These are phyloP conservation scores for Nemotelus pantherinus DNA, from an alignment of 2,888 invertebrate genomes.

Conservation along the genomic window DNA sequence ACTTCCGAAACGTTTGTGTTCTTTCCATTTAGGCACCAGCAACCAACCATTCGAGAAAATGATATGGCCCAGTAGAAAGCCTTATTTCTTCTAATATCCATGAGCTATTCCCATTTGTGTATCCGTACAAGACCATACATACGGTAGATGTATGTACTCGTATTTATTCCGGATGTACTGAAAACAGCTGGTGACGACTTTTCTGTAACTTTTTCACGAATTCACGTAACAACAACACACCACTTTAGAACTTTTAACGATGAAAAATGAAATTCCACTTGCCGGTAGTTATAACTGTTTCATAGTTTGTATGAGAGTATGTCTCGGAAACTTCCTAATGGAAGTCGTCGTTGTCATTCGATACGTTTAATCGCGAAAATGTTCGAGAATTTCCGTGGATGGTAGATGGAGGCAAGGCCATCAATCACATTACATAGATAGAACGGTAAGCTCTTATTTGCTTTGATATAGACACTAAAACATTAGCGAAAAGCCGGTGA, in stretches of 20 bases:
- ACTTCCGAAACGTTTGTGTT: too few species aligned
- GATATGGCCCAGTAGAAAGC: too few species aligned
- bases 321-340: not conserved
- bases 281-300: not conserved
- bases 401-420: not conserved
- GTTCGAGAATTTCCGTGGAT: not conserved
- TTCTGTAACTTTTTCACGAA: not conserved
- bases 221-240: not conserved
- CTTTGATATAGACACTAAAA: constrained; percentile 2
- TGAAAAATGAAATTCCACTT: constrained; percentile 33
- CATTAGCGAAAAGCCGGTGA: not conserved
- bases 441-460: not conserved
- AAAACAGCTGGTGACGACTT: constrained; percentile 1
- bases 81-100: too few species aligned
- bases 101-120: too few species aligned
- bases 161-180: not conserved
- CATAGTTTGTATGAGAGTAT: not conserved
- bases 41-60: too few species aligned
- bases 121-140: too few species aligned
- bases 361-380: not conserved
- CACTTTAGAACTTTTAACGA: constrained; percentile 11
- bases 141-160: too few species aligned
- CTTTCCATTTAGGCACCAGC: too few species aligned
- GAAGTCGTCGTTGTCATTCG: not conserved
- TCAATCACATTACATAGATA: not conserved